Evolutionary conservation across 1,140 invertebrate species (phyloP), one percentile per base, ranked within the genome.

Genomic region (Paralvinella palmiformis): DNA sequence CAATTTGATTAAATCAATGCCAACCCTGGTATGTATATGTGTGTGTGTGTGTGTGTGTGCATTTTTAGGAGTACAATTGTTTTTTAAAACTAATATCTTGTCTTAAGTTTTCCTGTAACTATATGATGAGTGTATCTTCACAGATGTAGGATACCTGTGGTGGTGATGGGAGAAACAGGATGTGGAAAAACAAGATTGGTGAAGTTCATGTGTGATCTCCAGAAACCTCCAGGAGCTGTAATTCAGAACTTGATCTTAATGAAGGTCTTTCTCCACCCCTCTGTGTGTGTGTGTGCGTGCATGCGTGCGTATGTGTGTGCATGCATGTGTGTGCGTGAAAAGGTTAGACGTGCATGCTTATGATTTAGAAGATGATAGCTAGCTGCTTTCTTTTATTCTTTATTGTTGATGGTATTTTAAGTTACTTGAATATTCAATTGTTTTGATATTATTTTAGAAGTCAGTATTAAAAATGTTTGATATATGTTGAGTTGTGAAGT

Each of bases 141-240:
- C 27, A 48, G 44, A 24, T 48, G 44, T 48, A 24, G 44, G n/a
- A 48, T 48, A 4, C 44, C 44, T 48, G 44, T 48, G 2, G 44
- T 48, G n/a, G 27, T 48, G n/a, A 48, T 48, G 44, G 44, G 27
- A 48, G 77, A 79, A 62, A 79, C 77, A 10, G 77, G 77, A 7
- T 79, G 77, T 68, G 77, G 77, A 48, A 79, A 78, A 56, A 78
- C 76, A 1, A 65, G 71, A 50, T 64, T 78, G 41, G 69, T 78
- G n/a, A 71, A 73, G 24, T 78, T 78, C 64, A 63, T 78, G 60
- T 76, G 73, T 67, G 66, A 68, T 22, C 58, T 78, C 5, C 71
- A 72, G 61, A 61, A 53, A 6, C 72, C 72, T 32, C 62, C 68
- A 10, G 68, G 65, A 32, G 22, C 36, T 5, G 58, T 72, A 15